Conservation (phyloP, 1,140 invertebrate genomes). For the Hylyphantes graminicola region DNA sequence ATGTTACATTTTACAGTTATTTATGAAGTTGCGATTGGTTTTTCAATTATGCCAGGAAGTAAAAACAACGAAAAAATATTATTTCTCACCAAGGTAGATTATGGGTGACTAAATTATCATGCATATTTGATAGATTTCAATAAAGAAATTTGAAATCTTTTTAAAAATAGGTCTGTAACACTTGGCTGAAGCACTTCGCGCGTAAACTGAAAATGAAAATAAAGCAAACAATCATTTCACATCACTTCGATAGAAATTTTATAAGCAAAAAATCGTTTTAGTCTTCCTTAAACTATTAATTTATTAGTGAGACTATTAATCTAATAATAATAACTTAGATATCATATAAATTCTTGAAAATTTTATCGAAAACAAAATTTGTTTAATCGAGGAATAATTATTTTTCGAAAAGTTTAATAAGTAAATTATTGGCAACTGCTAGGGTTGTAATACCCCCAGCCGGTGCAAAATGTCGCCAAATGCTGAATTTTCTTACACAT, state of each 20-base stretch:
- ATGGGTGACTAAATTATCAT: slow-evolving; percentile 27
- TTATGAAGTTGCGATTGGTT: not conserved
- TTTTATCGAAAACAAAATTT: not conserved
- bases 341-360: too few relatives aligned
- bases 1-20: slow-evolving; percentile 49
- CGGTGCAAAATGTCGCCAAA: slow-evolving; percentile 26
- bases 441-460: slow-evolving; percentile 20
- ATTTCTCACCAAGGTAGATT: slow-evolving; percentile 59
- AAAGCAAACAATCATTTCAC: too few relatives aligned
- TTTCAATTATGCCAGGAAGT: not conserved
- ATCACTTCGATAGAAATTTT: too few relatives aligned
- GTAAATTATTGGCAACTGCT: not conserved
- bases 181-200: too few relatives aligned
- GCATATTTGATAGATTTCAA: not conserved
- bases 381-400: not conserved
- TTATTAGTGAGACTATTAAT: too few relatives aligned
- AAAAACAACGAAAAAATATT: not conserved
- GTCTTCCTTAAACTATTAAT: too few relatives aligned
- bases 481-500: not conserved
- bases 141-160: too few relatives aligned
- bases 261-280: too few relatives aligned
- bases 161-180: too few relatives aligned
- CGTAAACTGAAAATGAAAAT: too few relatives aligned
- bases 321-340: too few relatives aligned
- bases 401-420: not conserved